phyloP scores from a whole-genome alignment of 2,888 invertebrate species.

The Psococerastis gibbosa region DNA sequence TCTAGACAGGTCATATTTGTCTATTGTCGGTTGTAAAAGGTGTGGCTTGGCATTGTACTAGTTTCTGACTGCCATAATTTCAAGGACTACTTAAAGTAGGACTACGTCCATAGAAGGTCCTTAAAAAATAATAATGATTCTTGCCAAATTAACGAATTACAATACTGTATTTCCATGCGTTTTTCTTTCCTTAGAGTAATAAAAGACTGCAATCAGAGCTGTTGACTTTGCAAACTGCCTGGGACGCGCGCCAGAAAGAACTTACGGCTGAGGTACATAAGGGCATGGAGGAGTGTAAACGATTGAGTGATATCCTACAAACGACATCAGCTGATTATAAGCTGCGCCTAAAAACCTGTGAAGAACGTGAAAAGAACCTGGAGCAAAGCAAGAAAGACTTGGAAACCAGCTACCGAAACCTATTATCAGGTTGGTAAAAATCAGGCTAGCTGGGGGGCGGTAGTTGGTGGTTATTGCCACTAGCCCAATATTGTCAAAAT shows the following conservation, averaged over 20 bases:
- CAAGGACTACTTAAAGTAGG: too few relatives aligned
- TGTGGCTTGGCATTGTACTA: too few relatives aligned
- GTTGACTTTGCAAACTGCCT: slow-evolving; percentile 33
- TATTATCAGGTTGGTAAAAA: not conserved
- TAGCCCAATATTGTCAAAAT: not conserved
- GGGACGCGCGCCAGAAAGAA: slow-evolving; percentile 33
- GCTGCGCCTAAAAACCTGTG: slow-evolving; percentile 30
- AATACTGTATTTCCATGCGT: too few relatives aligned
- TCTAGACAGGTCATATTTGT: too few relatives aligned
- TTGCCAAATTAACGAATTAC: too few relatives aligned
- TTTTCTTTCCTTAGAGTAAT: too few relatives aligned
- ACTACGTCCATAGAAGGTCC: too few relatives aligned
- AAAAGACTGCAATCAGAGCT: slow-evolving; percentile 18
- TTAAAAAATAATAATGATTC: too few relatives aligned
- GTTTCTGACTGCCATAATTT: too few relatives aligned
- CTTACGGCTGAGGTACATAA: slow-evolving; percentile 35
- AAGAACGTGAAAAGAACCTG: slow-evolving; percentile 28
- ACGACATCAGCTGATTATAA: slow-evolving; percentile 38
- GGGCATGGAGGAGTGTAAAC: slow-evolving; percentile 40
- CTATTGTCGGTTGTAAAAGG: too few relatives aligned
- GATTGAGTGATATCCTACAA: slow-evolving; percentile 36
- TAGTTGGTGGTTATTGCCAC: too few relatives aligned
- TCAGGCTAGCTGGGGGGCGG: too few relatives aligned
- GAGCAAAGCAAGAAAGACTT: not conserved
- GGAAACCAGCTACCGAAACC: not conserved